Base-by-base conservation (phyloP, 2,113 vertebrate genomes). In the Rhea pennata region DNA sequence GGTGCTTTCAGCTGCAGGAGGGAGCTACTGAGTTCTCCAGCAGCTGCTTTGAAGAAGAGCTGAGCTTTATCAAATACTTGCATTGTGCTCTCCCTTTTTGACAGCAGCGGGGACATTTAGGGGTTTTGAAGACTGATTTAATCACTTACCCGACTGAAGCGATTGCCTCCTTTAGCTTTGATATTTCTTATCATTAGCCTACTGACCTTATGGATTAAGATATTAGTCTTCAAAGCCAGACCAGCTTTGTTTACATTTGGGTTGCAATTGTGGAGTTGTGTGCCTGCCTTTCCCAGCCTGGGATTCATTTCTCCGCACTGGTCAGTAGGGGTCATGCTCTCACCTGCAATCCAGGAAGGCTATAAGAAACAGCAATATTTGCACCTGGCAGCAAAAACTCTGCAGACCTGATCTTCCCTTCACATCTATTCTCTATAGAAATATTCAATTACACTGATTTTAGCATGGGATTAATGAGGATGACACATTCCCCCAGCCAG, bases 101-200 rank as follows among this genome's bases (percentile, higher is more conserved):
- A 65, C 54, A 93, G 77, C 79, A 72, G 12, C 4, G 0, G 46
- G 27, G 69, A 88, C 88, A 36, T 74, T 51, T 50, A 77, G 79
- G 81, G 0, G 0, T 66, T 92, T 90, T 83, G 87, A 91, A 94
- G 81, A 19, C 59, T 14, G 17, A 16, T 87, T 94, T 90, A 96
- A 95, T 96, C 94, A 95, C 77, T 96, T 17, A 77, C 64, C 70
- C 75, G 88, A 87, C 59, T 78, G 88, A 93, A 95, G 66, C 2
- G 0, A 78, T 94, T 50, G 33, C 48, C 51, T 85, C 67, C 67
- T 93, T 92, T 96, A 42, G 50, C 87, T 93, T 33, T 85, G 84
- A 27, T 93, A 80, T 92, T 95, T 53, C 89, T 91, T 94, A 75
- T 77, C 72, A 78, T 96, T 96, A 96, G 64, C 92, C 95, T 93